Conservation (phyloP, 2,888 invertebrate species). For the Oscheius sp. region DNA sequence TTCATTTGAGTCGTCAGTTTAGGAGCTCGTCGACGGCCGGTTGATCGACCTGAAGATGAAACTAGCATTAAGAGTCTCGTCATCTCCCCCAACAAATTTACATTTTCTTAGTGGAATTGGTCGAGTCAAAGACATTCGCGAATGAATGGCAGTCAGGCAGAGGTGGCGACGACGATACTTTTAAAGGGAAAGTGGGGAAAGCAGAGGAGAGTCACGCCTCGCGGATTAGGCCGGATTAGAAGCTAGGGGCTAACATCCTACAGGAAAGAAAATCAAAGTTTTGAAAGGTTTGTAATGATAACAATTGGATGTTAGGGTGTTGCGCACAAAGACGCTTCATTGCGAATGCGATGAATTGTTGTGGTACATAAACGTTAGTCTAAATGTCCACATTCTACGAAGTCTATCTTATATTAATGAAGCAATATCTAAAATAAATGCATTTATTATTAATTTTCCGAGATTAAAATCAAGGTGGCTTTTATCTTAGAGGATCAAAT, state of each 20-base stretch:
- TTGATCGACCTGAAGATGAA: slow-evolving; percentile 38
- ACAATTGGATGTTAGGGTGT: no score
- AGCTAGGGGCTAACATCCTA: background rate
- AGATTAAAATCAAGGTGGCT: no score
- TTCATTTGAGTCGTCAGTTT: slow-evolving; percentile 69
- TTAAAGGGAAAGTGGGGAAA: background rate
- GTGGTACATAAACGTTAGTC: no score
- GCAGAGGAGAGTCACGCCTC: slow-evolving; percentile 6
- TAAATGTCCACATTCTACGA: no score
- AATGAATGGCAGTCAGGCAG: background rate
- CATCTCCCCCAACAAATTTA: background rate
- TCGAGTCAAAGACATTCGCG: slow-evolving; percentile 12
- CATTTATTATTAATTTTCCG: no score
- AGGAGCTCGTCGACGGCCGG: slow-evolving; percentile 62
- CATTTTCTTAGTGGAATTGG: slow-evolving; percentile 18
- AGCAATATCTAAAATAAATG: no score
- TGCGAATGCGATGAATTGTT: no score
- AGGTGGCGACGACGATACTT: background rate
- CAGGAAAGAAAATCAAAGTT: background rate
- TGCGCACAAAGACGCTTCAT: no score
- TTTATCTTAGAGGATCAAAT: no score
- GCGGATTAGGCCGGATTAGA: slow-evolving; percentile 29
- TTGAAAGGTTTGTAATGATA: no score
- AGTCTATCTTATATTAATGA: no score
- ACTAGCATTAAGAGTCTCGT: background rate